These are phyloP conservation scores for Amphipoea oculea DNA, from an alignment of 2,888 invertebrate genomes.

Conservation along the genomic window DNA sequence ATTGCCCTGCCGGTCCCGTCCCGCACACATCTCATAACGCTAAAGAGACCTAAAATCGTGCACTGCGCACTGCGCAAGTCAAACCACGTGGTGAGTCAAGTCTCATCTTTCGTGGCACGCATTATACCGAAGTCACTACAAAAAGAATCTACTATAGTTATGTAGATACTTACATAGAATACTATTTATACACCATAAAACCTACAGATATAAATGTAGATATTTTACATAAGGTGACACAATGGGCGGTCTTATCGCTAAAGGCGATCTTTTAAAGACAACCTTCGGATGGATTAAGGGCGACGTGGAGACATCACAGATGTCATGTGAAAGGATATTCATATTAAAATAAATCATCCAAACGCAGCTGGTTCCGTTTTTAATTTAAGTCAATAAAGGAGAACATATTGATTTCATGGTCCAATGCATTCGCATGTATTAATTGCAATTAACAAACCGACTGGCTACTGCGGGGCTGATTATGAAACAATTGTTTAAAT, in stretches of 20 bases:
- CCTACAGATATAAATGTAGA: background rate
- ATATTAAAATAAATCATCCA: conserved; percentile 9
- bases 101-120: too few relatives aligned
- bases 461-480: conserved; percentile 30
- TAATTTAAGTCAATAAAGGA: conserved; percentile 43
- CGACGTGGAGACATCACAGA: background rate
- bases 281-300: background rate
- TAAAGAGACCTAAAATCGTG: too few relatives aligned
- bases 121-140: background rate
- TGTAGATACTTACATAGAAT: background rate
- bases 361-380: conserved; percentile 28
- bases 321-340: background rate
- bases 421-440: conserved; percentile 49
- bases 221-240: background rate
- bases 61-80: too few relatives aligned
- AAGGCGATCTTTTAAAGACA: background rate
- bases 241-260: background rate
- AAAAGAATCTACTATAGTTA: background rate
- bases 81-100: too few relatives aligned
- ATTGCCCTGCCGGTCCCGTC: too few relatives aligned
- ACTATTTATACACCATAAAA: background rate
- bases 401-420: conserved; percentile 59
- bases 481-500: conserved; percentile 36
- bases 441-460: conserved; percentile 54
- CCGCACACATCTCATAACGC: too few relatives aligned